Base-by-base conservation (phyloP, 35 echinoderm and acorn worm genomes). In the Nesometra sesokonis region DNA sequence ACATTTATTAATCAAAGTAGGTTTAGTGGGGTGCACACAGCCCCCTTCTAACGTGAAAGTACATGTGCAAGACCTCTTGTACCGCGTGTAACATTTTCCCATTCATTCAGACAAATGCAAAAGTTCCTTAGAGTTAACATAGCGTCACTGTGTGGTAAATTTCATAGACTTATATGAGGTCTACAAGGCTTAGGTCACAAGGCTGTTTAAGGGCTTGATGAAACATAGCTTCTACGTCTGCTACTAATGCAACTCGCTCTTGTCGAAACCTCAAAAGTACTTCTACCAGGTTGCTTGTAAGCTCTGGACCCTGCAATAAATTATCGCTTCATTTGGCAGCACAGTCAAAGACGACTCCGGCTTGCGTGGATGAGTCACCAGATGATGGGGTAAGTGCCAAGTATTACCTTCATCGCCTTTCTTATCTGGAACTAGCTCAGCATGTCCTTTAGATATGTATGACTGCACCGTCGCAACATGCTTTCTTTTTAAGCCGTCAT, bases 231-330 rank as follows among this genome's bases (percentile, higher is more conserved):
- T 81, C 80, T 33, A 81, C 34, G 21, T 81, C 80, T 13, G 80
- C 29, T 34, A 81, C 34, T 32, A 81, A 19, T 1, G 80, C 80
- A 19, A 81, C 80, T 35, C 29, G 31, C 32, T 81, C 80, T 35
- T 81, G 80, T 81, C 80, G 27, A 34, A 81, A 81, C 34, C 80
- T 81, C 80, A 81, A 34, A 31, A 81, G 33, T 81, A 81, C 80
- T 32, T 34, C 80, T 33, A 81, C 17, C 17, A 81, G 80, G 33
- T 15, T 81, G 33, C 34, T 81, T 21, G 80, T 33, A 19, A 81
- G 32, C 30, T 81, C 80, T 81, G 80, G 80, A 31, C 80, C 80
- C 32, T 81, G 17, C 80, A 81, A 34, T 35, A 81, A 35, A 33
- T 19, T 33, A 34, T 81, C 80, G 21, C 34, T 31, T 15, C 34